phyloP scores from a whole-genome alignment of 2,797 vertebrate genomes.

The Eptatretus atami region DNA sequence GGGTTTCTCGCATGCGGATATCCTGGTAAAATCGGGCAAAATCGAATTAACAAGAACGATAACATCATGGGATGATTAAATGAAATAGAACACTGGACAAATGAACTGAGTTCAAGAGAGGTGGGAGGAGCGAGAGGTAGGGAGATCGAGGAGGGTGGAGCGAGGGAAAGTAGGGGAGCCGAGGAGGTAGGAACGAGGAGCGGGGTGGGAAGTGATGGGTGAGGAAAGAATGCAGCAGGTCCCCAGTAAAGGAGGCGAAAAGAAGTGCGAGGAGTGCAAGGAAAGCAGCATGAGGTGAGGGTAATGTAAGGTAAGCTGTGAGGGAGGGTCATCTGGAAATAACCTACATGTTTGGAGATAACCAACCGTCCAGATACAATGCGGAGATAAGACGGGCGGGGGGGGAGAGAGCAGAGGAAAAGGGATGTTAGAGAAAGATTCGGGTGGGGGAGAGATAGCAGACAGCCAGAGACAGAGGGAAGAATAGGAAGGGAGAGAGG shows the following conservation, averaged over 20 bases:
- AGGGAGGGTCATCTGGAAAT: too few species aligned
- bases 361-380: too few species aligned
- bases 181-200: background rate
- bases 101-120: too few species aligned
- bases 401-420: background rate
- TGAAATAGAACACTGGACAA: background rate
- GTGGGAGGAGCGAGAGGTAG: background rate
- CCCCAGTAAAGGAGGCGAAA: background rate
- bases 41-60: background rate
- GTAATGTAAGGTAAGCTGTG: background rate
- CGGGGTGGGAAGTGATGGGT: background rate
- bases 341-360: too few species aligned
- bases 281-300: too few species aligned
- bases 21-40: background rate
- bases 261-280: background rate
- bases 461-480: background rate
- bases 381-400: too few species aligned
- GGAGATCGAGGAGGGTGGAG: too few species aligned
- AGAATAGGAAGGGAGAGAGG: background rate
- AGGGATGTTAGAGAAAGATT: too few species aligned
- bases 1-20: too few species aligned
- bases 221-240: background rate
- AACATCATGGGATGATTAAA: background rate
- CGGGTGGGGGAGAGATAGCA: background rate
- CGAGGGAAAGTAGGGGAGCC: too few species aligned